phyloP scores from a whole-genome alignment of 1,140 invertebrate species.

The Saccostrea echinata region DNA sequence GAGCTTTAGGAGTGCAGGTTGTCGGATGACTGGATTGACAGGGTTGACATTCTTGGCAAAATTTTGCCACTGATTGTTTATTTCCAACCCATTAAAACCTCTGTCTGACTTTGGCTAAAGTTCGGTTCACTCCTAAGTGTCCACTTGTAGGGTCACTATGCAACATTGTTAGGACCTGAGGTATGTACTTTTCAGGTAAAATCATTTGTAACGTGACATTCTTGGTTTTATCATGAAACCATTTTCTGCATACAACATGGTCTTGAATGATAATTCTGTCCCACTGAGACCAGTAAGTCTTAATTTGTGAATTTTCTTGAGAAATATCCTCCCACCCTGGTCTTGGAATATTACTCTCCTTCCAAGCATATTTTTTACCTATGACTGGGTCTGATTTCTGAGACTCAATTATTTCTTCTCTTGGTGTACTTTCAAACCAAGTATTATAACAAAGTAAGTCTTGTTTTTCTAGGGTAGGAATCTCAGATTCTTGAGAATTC shows the following conservation, averaged over 20 bases:
- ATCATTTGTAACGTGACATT: neutral
- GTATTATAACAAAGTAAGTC: neutral
- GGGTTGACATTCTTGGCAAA: too few relatives aligned
- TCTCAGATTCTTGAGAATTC: neutral
- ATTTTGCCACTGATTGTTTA: neutral
- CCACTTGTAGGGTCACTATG: too few relatives aligned
- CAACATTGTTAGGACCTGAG: too few relatives aligned
- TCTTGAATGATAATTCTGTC: neutral
- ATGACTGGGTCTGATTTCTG: neutral
- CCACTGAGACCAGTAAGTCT: too few relatives aligned
- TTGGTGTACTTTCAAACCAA: neutral
- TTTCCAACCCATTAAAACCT: constrained; percentile 26
- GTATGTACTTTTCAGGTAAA: neutral
- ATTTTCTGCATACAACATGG: neutral
- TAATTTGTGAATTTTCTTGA: neutral
- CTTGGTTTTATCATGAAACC: neutral
- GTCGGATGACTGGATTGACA: neutral
- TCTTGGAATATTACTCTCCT: too few relatives aligned
- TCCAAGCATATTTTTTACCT: neutral
- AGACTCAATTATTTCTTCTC: too few relatives aligned
- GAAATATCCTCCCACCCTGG: neutral
- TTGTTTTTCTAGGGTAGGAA: neutral
- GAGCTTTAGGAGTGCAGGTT: neutral
- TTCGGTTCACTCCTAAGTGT: neutral
- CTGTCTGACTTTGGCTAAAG: neutral